Percentiles rank a stretch among this genome's conserved stretches.
Evolutionary conservation across 2,797 vertebrate species (phyloP).

Genomic region (Anolis apletophallus): DNA sequence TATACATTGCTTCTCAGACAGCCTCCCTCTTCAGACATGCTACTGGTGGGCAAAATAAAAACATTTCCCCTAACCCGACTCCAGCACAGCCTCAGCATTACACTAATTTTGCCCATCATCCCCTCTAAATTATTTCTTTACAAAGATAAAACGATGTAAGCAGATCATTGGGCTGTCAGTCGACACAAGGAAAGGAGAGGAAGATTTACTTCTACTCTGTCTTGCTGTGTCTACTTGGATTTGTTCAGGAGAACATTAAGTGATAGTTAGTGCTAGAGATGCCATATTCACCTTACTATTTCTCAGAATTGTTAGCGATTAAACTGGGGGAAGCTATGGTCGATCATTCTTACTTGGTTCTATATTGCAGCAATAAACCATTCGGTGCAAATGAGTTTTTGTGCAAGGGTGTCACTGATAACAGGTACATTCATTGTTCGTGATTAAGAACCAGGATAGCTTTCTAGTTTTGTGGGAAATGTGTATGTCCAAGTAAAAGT

Average conservation of each 20-base stretch:
- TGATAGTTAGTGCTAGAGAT: background rate
- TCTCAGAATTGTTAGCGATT: background rate
- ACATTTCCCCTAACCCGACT: background rate
- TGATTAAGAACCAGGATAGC: constrained; percentile 31
- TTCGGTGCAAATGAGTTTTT: constrained; percentile 7
- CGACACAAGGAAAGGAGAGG: constrained; percentile 68
- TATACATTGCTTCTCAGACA: background rate
- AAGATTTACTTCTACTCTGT: constrained; percentile 74
- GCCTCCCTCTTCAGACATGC: background rate
- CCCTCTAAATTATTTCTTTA: constrained; percentile 42
- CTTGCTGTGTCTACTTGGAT: constrained; percentile 53
- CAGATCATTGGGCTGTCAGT: constrained; percentile 57
- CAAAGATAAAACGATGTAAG: constrained; percentile 62
- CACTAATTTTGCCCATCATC: background rate
- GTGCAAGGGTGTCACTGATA: constrained; percentile 63
- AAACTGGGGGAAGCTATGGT: background rate
- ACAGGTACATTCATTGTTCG: constrained; percentile 58
- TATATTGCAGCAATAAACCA: background rate
- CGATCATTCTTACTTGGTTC: background rate
- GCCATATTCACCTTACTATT: background rate
- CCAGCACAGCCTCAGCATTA: background rate
- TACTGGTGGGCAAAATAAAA: background rate
- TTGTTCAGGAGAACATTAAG: background rate
- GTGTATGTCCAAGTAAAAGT: constrained; percentile 40
- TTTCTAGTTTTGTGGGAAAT: constrained; percentile 41